Evolutionary conservation across 2,888 invertebrate genomes (phyloP).

Genomic region (Malthinus flaveolus): DNA sequence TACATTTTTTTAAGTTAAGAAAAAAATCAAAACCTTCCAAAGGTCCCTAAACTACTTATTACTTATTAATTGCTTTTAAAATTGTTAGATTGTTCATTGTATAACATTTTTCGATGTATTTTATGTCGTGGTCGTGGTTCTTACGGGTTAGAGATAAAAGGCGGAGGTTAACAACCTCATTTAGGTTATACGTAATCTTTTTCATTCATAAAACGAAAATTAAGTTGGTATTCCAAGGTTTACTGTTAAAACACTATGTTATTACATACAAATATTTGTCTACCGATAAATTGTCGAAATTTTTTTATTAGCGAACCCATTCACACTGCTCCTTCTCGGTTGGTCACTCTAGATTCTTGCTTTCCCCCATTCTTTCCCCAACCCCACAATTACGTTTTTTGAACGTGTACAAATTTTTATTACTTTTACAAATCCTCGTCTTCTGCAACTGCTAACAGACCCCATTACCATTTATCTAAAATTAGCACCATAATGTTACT

Average conservation of each 20-base stretch:
- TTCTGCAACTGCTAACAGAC: too few species aligned
- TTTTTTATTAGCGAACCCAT: too few species aligned
- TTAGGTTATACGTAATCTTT: conserved; percentile 22
- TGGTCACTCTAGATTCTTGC: too few species aligned
- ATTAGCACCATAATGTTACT: neutral
- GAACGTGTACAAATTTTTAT: too few species aligned
- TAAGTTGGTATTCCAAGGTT: conserved; percentile 6
- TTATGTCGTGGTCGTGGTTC: conserved; percentile 4
- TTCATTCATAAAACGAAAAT: conserved; percentile 26
- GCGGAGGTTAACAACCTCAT: conserved; percentile 27
- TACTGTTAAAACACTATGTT: conserved; percentile 1
- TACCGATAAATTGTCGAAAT: too few species aligned
- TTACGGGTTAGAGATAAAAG: conserved; percentile 11
- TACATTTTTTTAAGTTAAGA: too few species aligned
- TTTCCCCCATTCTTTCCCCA: too few species aligned
- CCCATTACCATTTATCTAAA: conserved; percentile 1
- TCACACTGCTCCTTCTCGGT: too few species aligned
- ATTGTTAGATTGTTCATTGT: neutral
- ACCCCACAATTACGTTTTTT: too few species aligned
- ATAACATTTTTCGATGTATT: conserved; percentile 4
- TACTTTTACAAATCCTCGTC: too few species aligned
- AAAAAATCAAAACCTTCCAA: too few species aligned
- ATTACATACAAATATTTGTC: too few species aligned
- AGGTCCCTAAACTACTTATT: neutral
- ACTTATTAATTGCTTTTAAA: neutral